Base-by-base conservation (phyloP, 2,113 vertebrate species). In the Lutjanus erythropterus region DNA sequence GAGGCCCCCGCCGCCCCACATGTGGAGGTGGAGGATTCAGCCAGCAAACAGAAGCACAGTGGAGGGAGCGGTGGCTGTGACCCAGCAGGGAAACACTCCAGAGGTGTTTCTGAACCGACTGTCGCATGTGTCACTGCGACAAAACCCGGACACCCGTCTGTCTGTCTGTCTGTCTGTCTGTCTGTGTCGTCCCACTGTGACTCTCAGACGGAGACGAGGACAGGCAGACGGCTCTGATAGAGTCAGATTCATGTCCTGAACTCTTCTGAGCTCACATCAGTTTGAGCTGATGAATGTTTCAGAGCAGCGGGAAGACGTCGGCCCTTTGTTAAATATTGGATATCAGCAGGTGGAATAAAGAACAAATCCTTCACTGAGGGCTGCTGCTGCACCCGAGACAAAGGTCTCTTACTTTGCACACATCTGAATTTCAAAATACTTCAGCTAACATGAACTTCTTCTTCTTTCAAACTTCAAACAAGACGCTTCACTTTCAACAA, bases 1-100 rank as follows among this genome's bases (percentile, higher is more conserved):
- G 29, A 60, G 23, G 50, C 39, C 67, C 68, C 44, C 15, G 50
- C 75, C 49, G 68, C 59, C 68, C 52, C 84, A 19, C 55, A 85
- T 50, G 64, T 78, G 64, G 55, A 78, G 78, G 50, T 53, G 56
- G 47, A 77, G 75, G 49, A n/a, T 58, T 64, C 49, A 75, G 78
- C 74, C 86, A 80, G 71, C 42, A 75, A 73, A 86, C 59, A 27
- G n/a, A n/a, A n/a, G n/a, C n/a, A n/a, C n/a, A n/a, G n/a, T n/a
- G n/a, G n/a, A n/a, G 50, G 9, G 14, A 23, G 10, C 58, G n/a
- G 29, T 49, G 69, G 81, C 58, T 14, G 10, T 2, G 4, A 46
- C 29, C 68, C 56, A 73, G 58, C 58, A 33, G 78, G 55, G 41
- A 69, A 19, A 21, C 37, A 0, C 10, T 55, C 55, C 69, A 66